These are phyloP conservation scores for Loris lydekkerianus DNA, from an alignment of 2,797 vertebrate genomes.

Conservation along the genomic window DNA sequence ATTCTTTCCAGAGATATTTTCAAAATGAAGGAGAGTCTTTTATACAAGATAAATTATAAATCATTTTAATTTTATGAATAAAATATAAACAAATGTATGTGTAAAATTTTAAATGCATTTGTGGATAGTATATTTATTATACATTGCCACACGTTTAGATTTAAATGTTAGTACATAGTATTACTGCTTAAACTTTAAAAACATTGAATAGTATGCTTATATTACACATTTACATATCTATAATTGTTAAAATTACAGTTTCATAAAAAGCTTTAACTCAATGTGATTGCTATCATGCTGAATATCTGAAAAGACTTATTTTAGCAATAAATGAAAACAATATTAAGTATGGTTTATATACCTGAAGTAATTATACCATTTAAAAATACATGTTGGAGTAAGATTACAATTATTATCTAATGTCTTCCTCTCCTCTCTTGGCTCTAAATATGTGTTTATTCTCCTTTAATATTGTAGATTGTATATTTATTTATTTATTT, in stretches of 20 bases:
- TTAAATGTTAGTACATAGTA: background rate
- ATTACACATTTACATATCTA: background rate
- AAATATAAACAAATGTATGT: background rate
- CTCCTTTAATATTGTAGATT: background rate
- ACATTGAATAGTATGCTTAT: background rate
- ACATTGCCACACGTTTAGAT: background rate
- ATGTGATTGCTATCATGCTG: background rate
- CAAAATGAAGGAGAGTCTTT: background rate
- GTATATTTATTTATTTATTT: background rate
- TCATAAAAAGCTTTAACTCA: constrained; percentile 6
- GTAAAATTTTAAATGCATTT: background rate
- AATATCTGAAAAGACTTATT: background rate
- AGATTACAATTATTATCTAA: background rate
- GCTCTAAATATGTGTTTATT: background rate
- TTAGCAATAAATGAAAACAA: background rate
- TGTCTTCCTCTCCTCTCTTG: background rate
- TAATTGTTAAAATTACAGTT: background rate
- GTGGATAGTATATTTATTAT: background rate
- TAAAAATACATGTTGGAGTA: background rate
- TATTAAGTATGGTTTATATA: background rate
- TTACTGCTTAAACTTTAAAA: background rate
- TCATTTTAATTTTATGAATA: background rate
- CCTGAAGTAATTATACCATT: background rate
- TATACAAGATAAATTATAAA: background rate
- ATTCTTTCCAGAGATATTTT: background rate